Evolutionary conservation across 2,888 invertebrate species (phyloP).

Genomic region (Temnothorax ravouxi): DNA sequence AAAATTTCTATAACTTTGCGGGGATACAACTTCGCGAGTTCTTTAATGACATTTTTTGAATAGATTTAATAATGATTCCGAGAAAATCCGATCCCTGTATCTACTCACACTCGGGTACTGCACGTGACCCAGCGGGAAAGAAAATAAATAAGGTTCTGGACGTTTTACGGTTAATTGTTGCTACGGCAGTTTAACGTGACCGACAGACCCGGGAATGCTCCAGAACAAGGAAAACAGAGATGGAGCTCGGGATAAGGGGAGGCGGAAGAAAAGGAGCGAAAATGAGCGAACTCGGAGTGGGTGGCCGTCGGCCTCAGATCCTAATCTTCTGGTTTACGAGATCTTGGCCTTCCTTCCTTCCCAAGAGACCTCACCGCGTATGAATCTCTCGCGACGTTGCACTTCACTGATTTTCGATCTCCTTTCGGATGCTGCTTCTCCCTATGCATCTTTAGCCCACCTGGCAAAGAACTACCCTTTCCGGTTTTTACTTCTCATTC

Average conservation of each 20-base stretch:
- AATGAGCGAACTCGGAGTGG: slow-evolving; percentile 79
- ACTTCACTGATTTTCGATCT: slow-evolving; percentile 40
- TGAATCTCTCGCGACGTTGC: slow-evolving; percentile 67
- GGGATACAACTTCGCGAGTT: neutral
- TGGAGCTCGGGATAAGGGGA: slow-evolving; percentile 34
- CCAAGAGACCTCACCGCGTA: slow-evolving; percentile 70
- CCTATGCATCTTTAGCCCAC: neutral
- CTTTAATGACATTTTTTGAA: slow-evolving; percentile 10
- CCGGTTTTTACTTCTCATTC: neutral
- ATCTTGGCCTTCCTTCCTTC: slow-evolving; percentile 79
- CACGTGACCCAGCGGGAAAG: slow-evolving; percentile 63
- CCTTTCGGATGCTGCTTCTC: slow-evolving; percentile 1
- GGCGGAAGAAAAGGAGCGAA: slow-evolving; percentile 63
- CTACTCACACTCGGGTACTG: neutral
- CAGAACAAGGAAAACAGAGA: slow-evolving; percentile 61
- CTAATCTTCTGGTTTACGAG: slow-evolving; percentile 83
- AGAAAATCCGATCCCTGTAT: slow-evolving; percentile 24
- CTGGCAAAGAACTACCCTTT: neutral
- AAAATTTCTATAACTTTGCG: neutral
- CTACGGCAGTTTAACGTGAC: slow-evolving; percentile 73
- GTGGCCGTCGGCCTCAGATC: slow-evolving; percentile 84
- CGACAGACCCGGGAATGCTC: slow-evolving; percentile 65
- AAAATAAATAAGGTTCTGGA: slow-evolving; percentile 79
- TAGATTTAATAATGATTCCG: slow-evolving; percentile 25
- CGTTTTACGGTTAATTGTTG: slow-evolving; percentile 84